Evolutionary conservation across 2,797 vertebrate genomes (phyloP).

Genomic region (Gymnopithys bicolor): DNA sequence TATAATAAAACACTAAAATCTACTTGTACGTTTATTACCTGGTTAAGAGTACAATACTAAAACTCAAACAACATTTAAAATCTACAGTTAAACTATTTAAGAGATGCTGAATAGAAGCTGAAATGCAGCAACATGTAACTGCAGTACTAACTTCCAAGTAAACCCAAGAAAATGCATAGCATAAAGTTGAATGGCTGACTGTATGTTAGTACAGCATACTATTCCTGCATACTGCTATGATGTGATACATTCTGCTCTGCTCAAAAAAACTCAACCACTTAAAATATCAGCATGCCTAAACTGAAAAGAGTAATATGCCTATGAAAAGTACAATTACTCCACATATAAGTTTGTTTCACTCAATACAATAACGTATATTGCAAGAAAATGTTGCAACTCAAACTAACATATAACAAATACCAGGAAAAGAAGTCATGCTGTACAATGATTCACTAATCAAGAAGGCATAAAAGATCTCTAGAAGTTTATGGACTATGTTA

Average conservation of each 20-base stretch:
- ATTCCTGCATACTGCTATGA: not conserved
- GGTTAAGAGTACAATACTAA: not conserved
- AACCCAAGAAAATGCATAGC: not conserved
- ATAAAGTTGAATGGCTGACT: not conserved
- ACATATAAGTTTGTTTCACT: not conserved
- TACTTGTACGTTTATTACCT: not conserved
- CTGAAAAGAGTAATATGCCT: not conserved
- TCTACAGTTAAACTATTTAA: not conserved
- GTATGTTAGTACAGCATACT: not conserved
- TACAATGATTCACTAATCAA: conserved; percentile 6
- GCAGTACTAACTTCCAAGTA: not conserved
- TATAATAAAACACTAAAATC: not conserved
- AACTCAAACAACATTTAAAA: not conserved
- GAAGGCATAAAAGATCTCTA: conserved; percentile 2
- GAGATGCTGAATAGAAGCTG: not conserved
- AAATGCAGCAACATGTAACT: not conserved
- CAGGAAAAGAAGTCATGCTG: not conserved
- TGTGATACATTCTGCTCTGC: not conserved
- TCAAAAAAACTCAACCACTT: not conserved
- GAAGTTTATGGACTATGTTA: not conserved
- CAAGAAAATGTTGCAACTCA: conserved; percentile 7
- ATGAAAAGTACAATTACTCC: not conserved
- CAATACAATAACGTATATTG: not conserved
- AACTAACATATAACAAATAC: not conserved
- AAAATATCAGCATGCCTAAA: not conserved